Conservation (phyloP, 2,888 invertebrate species). For the Thelaira solivaga region DNA sequence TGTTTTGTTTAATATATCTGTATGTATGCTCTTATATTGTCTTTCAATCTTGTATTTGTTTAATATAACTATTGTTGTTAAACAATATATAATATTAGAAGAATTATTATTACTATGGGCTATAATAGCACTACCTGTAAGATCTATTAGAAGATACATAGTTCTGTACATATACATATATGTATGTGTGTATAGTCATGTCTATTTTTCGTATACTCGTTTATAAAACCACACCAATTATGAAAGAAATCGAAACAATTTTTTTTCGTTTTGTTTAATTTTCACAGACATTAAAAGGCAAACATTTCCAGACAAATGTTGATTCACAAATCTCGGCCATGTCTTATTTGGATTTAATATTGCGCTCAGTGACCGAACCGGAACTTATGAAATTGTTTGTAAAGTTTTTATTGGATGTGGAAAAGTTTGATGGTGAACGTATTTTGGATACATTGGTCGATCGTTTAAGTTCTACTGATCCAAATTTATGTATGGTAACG, state of each 20-base stretch:
- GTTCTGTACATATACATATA: too few relatives aligned
- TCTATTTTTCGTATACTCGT: too few relatives aligned
- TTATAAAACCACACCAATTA: slow-evolving; percentile 71
- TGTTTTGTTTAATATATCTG: too few relatives aligned
- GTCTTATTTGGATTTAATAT: slow-evolving; percentile 93
- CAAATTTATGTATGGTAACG: slow-evolving; percentile 92
- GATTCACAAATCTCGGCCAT: slow-evolving; percentile 95
- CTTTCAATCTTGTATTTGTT: too few relatives aligned
- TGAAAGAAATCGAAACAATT: slow-evolving; percentile 76
- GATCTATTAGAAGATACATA: too few relatives aligned
- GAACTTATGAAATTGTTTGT: slow-evolving; percentile 89
- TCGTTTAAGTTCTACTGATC: slow-evolving; percentile 84
- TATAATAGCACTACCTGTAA: too few relatives aligned
- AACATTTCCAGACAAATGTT: slow-evolving; percentile 86
- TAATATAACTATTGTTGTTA: too few relatives aligned
- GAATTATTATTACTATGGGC: too few relatives aligned
- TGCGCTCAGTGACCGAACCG: slow-evolving; percentile 91
- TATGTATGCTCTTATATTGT: too few relatives aligned
- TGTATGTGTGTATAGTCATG: too few relatives aligned
- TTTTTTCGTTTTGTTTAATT: slow-evolving; percentile 64
- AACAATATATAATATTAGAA: too few relatives aligned
- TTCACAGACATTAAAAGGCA: slow-evolving; percentile 78
- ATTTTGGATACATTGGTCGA: slow-evolving; percentile 89
- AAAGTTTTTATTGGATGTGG: slow-evolving; percentile 88
- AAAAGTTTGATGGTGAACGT: slow-evolving; percentile 89